Conservation (phyloP, 1,140 invertebrate genomes). For the Dolichoris vasculosae region DNA sequence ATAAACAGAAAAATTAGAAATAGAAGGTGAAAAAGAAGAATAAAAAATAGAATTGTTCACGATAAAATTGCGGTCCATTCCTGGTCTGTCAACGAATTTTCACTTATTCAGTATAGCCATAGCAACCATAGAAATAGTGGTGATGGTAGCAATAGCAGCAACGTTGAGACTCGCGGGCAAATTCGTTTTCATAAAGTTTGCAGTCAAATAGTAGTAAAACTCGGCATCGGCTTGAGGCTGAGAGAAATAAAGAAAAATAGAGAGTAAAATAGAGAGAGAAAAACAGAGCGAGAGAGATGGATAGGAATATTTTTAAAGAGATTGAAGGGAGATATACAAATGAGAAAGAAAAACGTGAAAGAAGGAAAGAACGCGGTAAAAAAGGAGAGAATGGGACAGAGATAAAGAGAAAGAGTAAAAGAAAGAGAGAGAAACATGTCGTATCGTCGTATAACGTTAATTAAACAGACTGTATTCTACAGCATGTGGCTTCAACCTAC, state of each 20-base stretch:
- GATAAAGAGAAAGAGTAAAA: background rate
- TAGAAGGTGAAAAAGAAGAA: background rate
- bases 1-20: background rate
- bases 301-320: background rate
- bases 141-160: background rate
- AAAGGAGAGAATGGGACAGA: background rate
- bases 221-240: background rate
- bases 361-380: background rate
- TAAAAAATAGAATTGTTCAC: background rate
- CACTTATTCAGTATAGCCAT: constrained; percentile 33
- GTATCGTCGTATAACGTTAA: constrained; percentile 41
- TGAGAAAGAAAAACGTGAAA: background rate
- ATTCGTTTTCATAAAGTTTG: constrained; percentile 50
- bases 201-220: background rate
- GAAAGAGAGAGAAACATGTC: background rate
- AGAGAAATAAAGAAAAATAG: background rate
- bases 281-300: background rate
- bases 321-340: background rate
- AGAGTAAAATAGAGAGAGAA: background rate
- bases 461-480: constrained; percentile 38
- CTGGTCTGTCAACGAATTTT: constrained; percentile 15
- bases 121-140: background rate
- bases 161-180: constrained; percentile 13
- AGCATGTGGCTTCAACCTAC: constrained; percentile 42
- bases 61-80: constrained; percentile 25